Evolutionary conservation across 2,888 invertebrate species (phyloP).

Genomic region (Neocrepidodera transversa): DNA sequence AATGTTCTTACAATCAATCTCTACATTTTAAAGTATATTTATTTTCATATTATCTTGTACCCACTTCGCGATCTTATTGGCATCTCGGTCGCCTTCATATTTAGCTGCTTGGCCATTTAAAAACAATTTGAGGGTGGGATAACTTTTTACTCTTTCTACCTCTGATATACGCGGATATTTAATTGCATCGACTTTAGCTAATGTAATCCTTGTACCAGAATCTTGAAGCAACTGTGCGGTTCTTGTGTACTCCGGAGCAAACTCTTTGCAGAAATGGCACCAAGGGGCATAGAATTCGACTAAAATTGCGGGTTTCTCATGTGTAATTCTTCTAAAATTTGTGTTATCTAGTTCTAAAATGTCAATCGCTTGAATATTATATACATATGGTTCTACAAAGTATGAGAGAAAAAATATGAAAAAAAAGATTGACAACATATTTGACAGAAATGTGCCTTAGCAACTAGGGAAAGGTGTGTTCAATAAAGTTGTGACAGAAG

Average conservation of each 20-base stretch:
- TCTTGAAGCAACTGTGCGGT: slow-evolving; percentile 79
- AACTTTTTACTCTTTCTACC: slow-evolving; percentile 67
- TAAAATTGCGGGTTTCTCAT: slow-evolving; percentile 25
- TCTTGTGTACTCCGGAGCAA: slow-evolving; percentile 85
- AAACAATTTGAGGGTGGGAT: slow-evolving; percentile 74
- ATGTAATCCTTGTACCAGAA: slow-evolving; percentile 53
- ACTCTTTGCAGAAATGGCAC: slow-evolving; percentile 88
- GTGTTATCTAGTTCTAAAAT: slow-evolving; percentile 28
- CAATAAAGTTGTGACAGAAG: too few species aligned
- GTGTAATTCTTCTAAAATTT: slow-evolving; percentile 23
- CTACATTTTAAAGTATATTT: background rate
- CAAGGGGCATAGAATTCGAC: slow-evolving; percentile 84
- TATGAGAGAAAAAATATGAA: background rate
- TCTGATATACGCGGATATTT: slow-evolving; percentile 66
- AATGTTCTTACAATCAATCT: too few species aligned
- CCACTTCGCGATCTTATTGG: background rate
- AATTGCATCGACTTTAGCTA: slow-evolving; percentile 73
- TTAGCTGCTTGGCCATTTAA: slow-evolving; percentile 63
- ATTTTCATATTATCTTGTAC: background rate
- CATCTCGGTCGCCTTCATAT: slow-evolving; percentile 63
- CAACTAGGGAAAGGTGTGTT: too few species aligned
- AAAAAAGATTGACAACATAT: slow-evolving; percentile 7
- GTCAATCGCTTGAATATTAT: background rate
- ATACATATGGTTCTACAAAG: background rate
- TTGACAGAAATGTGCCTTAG: background rate